Evolutionary conservation across 1,140 invertebrate genomes (phyloP).

Genomic region (Hydropsyche tenuis): DNA sequence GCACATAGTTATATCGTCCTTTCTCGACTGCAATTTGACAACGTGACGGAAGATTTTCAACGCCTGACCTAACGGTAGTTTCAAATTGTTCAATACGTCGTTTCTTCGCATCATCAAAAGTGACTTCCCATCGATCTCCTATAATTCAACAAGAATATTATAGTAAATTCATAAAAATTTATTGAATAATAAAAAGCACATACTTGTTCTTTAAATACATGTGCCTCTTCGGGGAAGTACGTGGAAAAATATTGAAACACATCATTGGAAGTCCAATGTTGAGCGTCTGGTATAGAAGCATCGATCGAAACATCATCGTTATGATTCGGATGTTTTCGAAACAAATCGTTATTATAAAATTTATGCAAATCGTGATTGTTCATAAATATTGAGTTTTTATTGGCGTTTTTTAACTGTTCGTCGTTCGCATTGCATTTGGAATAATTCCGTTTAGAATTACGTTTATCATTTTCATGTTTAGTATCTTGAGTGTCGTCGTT

Average conservation of each 20-base stretch:
- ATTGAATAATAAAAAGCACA: constrained; percentile 41
- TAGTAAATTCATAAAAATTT: constrained; percentile 8
- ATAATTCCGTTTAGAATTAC: constrained; percentile 6
- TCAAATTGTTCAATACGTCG: constrained; percentile 80
- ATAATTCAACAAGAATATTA: constrained; percentile 53
- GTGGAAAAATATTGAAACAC: constrained; percentile 81
- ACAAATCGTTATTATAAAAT: constrained; percentile 32
- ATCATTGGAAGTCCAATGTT: constrained; percentile 80
- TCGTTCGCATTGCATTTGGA: not conserved
- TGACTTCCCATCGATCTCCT: constrained; percentile 90
- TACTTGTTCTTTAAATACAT: constrained; percentile 82
- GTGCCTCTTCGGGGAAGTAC: constrained; percentile 76
- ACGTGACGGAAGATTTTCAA: constrained; percentile 85
- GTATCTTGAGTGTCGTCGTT: constrained; percentile 23
- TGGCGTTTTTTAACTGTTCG: not conserved
- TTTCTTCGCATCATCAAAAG: constrained; percentile 78
- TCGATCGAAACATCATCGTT: constrained; percentile 62
- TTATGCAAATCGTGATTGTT: constrained; percentile 38
- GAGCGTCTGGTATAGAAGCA: constrained; percentile 77
- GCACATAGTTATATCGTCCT: constrained; percentile 72
- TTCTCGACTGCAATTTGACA: constrained; percentile 71
- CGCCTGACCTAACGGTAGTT: constrained; percentile 83
- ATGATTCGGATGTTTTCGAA: constrained; percentile 38
- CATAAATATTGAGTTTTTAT: constrained; percentile 43
- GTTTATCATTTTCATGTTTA: constrained; percentile 13